Base-by-base conservation (phyloP, 2,113 vertebrate genomes). In the Thalassoma bifasciatum region DNA sequence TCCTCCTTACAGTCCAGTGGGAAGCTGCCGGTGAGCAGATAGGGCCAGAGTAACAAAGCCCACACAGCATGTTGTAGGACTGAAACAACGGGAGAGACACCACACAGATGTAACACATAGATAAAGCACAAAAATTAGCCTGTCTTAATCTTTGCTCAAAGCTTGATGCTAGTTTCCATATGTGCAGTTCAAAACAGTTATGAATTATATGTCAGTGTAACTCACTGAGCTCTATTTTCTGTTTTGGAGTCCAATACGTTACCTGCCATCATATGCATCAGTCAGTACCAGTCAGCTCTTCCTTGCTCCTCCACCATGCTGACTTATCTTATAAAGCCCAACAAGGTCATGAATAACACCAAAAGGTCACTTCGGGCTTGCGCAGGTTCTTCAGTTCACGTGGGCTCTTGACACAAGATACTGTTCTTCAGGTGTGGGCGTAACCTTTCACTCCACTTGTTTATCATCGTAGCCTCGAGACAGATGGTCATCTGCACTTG, bases 1-100 rank as follows among this genome's bases (percentile, higher is more conserved):
- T 91, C 90, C 0, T 92, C 92, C 38, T 53, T 87, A 37, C 92
- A 94, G 73, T 93, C 92, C 23, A 92, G 84, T 2, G 90, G 92
- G 64, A 83, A 26, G 21, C 90, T 83, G 2, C 50, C 13, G 0
- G 73, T 58, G 12, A 85, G 23, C 17, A 87, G 66, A 26, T n/a
- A 66, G 34, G 87, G 86, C 79, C 81, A 90, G 36, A 89, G 79
- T 53, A 92, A 56, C 1, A 77, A 23, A 22, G 65, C 71, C 85
- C 85, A 89, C 1, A 84, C 21, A 36, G 51, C 56, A 12, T 1
- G 5, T 57, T 80, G 86, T 12, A 84, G 26, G 34, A 58, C 92
- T 92, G 66, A 9, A 60, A 36, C 3, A 12, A 42, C 4, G 77
- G 0, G 51, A 37, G 42, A 36, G 3, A 62, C 64, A 6, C 72